Percentiles rank a stretch among this genome's conserved stretches.
Conservation (phyloP, 2,888 invertebrate genomes). For the Drosophila antonietae region DNA sequence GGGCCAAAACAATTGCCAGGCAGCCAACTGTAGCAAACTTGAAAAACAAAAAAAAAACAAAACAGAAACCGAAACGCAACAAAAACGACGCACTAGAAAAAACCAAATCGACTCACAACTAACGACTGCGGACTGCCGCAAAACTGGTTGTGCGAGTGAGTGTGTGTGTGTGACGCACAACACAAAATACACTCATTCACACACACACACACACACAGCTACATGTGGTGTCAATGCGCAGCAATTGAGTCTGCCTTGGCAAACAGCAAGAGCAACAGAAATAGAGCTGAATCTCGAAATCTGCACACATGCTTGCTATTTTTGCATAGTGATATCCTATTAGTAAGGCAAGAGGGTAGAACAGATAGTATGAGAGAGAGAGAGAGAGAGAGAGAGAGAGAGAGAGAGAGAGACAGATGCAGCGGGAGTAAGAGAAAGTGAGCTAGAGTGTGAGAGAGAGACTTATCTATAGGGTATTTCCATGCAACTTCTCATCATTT, state of each 20-base stretch:
- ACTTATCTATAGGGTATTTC: too few species aligned
- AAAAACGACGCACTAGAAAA: conserved; percentile 20
- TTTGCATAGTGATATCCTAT: conserved; percentile 24
- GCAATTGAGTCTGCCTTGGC: conserved; percentile 46
- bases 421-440: too few species aligned
- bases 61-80: conserved; percentile 33
- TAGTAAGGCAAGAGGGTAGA: background rate
- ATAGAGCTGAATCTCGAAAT: conserved; percentile 40
- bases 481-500: too few species aligned
- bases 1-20: conserved; percentile 70
- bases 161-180: conserved; percentile 15
- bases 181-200: background rate
- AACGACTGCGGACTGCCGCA: conserved; percentile 56
- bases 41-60: conserved; percentile 27
- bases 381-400: too few species aligned
- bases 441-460: background rate
- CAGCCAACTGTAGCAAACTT: conserved; percentile 62
- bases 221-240: conserved; percentile 39
- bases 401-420: too few species aligned
- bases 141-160: conserved; percentile 43
- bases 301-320: conserved; percentile 25
- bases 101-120: conserved; percentile 41
- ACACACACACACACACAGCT: conserved; percentile 3
- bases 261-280: conserved; percentile 32
- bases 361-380: background rate